Evolutionary conservation across 1,140 invertebrate species (phyloP).

Genomic region (Micrasema minimum): DNA sequence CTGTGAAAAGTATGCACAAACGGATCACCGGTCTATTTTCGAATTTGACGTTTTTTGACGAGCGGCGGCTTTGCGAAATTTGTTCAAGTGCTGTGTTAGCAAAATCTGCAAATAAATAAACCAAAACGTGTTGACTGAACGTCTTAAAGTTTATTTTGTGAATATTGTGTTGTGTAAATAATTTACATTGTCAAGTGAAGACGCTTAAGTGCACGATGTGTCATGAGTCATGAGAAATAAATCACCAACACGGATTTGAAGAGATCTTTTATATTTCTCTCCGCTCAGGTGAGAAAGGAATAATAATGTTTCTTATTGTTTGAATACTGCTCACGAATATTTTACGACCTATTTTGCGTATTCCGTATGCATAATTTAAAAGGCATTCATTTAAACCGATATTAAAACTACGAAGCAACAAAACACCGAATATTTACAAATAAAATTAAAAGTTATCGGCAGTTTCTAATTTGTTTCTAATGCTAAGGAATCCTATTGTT

Average conservation of each 20-base stretch:
- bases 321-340: too few relatives aligned
- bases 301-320: background rate
- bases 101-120: background rate
- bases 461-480: too few relatives aligned
- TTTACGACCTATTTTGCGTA: too few relatives aligned
- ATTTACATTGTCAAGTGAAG: slow-evolving; percentile 21
- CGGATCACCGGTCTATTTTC: background rate
- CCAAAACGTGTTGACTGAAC: background rate
- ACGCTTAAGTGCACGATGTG: slow-evolving; percentile 3
- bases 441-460: too few relatives aligned
- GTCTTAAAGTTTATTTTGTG: background rate
- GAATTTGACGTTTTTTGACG: slow-evolving; percentile 25
- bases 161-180: slow-evolving; percentile 19
- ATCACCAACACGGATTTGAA: slow-evolving; percentile 13
- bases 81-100: background rate
- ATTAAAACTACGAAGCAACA: too few relatives aligned
- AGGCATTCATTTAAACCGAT: too few relatives aligned
- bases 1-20: slow-evolving; percentile 1
- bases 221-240: slow-evolving; percentile 18
- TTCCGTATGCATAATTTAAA: too few relatives aligned
- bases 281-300: too few relatives aligned
- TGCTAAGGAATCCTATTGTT: too few relatives aligned
- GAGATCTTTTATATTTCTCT: too few relatives aligned
- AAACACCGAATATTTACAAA: too few relatives aligned
- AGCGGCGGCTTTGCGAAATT: background rate